Percentiles rank a stretch among this genome's conserved stretches.
phyloP scores from a whole-genome alignment of 2,797 vertebrate genomes.

The Lepilemur septentrionalis region DNA sequence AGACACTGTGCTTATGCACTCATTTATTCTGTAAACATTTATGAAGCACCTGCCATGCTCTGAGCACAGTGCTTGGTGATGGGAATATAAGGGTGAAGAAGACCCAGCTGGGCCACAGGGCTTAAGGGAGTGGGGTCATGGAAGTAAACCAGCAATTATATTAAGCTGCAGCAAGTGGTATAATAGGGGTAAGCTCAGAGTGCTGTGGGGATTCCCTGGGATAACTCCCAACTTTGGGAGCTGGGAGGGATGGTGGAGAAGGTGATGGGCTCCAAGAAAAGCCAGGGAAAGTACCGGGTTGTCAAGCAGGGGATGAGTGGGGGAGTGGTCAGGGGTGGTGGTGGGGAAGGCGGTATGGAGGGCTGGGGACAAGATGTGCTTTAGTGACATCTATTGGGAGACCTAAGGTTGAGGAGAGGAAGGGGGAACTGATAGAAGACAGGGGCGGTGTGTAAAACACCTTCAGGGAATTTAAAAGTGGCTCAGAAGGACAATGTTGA shows the following conservation, averaged over 20 bases:
- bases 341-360: neutral
- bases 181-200: neutral
- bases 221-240: neutral
- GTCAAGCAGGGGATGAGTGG: neutral
- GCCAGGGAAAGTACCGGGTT: neutral
- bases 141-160: slow-evolving; percentile 18
- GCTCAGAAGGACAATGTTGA: neutral
- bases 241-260: neutral
- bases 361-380: neutral
- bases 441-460: neutral
- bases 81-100: neutral
- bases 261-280: neutral
- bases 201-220: neutral
- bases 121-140: neutral
- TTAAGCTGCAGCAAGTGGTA: neutral
- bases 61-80: slow-evolving; percentile 20
- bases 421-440: neutral
- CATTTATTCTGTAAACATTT: slow-evolving; percentile 19
- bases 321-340: neutral
- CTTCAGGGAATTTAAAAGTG: neutral
- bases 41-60: slow-evolving; percentile 5
- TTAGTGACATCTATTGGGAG: neutral
- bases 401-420: neutral
- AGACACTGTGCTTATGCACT: slow-evolving; percentile 20
- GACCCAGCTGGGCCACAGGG: neutral